phyloP scores from a whole-genome alignment of 64 coral and sea anemone species.

The Exaiptasia diaphana region DNA sequence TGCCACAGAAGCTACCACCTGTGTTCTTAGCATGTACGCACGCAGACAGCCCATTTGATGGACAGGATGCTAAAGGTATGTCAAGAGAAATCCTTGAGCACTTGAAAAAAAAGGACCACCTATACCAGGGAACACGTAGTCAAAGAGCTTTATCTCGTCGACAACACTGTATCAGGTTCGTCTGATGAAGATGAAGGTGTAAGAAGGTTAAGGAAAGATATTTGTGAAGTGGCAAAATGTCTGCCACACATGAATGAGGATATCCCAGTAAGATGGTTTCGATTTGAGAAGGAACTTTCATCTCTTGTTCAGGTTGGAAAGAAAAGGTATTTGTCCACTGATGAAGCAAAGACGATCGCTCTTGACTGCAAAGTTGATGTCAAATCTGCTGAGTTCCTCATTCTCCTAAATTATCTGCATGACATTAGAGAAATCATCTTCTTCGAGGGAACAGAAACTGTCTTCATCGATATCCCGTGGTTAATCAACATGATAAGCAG shows the following conservation, averaged over 20 bases:
- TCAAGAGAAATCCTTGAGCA: neutral
- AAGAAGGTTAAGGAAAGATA: neutral
- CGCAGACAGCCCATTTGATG: neutral
- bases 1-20: neutral
- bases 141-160: neutral
- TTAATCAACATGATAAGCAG: neutral
- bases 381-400: neutral
- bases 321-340: neutral
- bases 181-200: neutral
- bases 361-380: neutral
- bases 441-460: neutral
- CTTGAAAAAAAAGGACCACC: neutral
- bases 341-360: neutral
- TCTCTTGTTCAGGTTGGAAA: neutral
- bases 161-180: neutral
- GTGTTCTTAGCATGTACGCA: neutral
- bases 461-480: neutral
- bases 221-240: neutral
- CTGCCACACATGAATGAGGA: neutral
- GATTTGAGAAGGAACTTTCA: neutral
- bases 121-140: neutral
- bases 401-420: neutral
- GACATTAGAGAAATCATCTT: neutral
- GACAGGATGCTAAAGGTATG: neutral
- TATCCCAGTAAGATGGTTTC: neutral